Evolutionary conservation across 2,113 vertebrate species (phyloP).

Genomic region (Indicator maculatus): DNA sequence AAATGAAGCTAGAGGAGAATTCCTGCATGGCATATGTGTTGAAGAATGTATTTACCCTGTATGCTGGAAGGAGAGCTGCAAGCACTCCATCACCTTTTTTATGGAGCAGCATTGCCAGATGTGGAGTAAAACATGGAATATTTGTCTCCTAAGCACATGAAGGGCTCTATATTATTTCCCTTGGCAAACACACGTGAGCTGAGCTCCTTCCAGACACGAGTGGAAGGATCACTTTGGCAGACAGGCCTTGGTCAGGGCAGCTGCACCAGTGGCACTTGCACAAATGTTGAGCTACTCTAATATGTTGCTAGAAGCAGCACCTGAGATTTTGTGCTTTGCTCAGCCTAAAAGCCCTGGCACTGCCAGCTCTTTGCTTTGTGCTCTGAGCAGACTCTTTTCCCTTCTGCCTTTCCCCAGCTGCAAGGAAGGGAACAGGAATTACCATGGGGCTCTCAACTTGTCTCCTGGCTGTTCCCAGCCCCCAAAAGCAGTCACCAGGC

Average conservation of each 20-base stretch:
- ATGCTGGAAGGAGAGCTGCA: constrained; percentile 31
- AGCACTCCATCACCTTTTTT: constrained; percentile 51
- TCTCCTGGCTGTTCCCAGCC: neutral
- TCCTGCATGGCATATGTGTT: neutral
- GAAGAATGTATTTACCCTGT: constrained; percentile 5
- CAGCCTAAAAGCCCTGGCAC: neutral
- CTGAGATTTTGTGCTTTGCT: neutral
- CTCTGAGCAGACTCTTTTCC: neutral
- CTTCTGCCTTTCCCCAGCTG: neutral
- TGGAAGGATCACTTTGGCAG: neutral
- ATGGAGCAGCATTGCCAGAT: constrained; percentile 41
- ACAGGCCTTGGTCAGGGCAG: neutral
- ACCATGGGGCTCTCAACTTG: neutral
- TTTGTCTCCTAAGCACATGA: neutral
- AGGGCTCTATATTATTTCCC: neutral
- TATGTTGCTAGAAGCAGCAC: neutral
- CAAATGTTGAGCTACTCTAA: fast-evolving
- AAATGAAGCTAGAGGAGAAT: constrained; percentile 1
- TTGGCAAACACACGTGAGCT: neutral
- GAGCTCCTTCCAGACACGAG: neutral
- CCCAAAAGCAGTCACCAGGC: neutral
- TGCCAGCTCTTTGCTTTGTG: neutral
- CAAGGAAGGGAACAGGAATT: neutral
- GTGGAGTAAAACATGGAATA: neutral
- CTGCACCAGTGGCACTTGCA: neutral